Percentiles rank a stretch among this genome's conserved stretches.
Conservation (phyloP, 2,888 invertebrate genomes). For the Drosophila seclusa region DNA sequence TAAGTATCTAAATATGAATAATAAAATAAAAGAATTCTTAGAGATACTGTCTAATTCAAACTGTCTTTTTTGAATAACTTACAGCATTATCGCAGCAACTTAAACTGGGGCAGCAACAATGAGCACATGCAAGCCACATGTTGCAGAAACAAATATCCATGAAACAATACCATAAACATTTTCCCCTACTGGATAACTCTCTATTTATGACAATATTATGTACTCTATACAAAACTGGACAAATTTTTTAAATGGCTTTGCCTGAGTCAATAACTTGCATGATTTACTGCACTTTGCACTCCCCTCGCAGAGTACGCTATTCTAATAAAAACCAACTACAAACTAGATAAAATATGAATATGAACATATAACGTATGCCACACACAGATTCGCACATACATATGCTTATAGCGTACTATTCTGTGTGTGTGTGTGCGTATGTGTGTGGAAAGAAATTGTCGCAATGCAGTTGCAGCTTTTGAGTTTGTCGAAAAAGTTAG, state of each 20-base stretch:
- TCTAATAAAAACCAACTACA: slow-evolving; percentile 52
- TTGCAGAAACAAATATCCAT: slow-evolving; percentile 45
- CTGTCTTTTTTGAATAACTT: slow-evolving; percentile 7
- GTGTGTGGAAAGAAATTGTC: slow-evolving; percentile 57
- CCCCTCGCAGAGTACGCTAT: slow-evolving; percentile 10
- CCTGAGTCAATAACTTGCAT: slow-evolving; percentile 62
- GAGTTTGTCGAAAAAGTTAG: slow-evolving; percentile 55
- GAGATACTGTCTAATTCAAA: not conserved
- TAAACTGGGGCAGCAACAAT: slow-evolving; percentile 38
- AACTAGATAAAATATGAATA: slow-evolving; percentile 69
- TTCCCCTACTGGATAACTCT: slow-evolving; percentile 10
- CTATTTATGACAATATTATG: slow-evolving; percentile 46
- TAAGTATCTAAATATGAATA: not conserved
- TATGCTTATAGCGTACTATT: not conserved
- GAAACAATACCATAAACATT: slow-evolving; percentile 21
- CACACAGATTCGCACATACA: slow-evolving; percentile 3
- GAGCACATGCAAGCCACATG: slow-evolving; percentile 39
- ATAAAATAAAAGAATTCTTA: not conserved
- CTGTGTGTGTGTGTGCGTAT: slow-evolving; percentile 4
- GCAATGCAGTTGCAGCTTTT: slow-evolving; percentile 69
- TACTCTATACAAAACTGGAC: slow-evolving; percentile 51
- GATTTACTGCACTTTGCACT: slow-evolving; percentile 47
- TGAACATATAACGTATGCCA: slow-evolving; percentile 56
- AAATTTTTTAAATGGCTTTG: slow-evolving; percentile 67
- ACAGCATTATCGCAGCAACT: slow-evolving; percentile 15